These are phyloP conservation scores for Erebia ligea DNA, from an alignment of 2,888 invertebrate genomes.

Conservation along the genomic window DNA sequence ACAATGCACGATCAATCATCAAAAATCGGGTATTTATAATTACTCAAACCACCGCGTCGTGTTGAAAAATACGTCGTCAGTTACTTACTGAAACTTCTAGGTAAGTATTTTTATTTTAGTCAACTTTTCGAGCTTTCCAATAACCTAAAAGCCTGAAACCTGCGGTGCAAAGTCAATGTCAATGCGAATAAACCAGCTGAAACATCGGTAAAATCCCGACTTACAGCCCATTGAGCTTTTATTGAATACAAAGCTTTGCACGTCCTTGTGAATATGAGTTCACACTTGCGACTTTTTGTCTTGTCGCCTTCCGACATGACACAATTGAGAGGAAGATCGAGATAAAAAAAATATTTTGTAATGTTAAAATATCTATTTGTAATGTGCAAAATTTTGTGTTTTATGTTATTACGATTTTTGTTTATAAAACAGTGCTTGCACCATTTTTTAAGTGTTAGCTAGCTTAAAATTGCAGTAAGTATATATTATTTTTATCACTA, in stretches of 20 bases:
- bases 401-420: too few species aligned
- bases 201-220: constrained; percentile 2
- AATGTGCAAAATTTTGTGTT: too few species aligned
- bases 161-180: constrained; percentile 12
- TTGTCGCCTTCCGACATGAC: neutral
- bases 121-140: neutral
- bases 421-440: too few species aligned
- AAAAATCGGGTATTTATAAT: too few species aligned
- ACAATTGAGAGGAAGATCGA: neutral
- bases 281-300: neutral
- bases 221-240: constrained; percentile 19
- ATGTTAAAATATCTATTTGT: too few species aligned
- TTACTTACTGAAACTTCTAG: neutral
- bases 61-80: too few species aligned
- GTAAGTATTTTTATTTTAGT: neutral
- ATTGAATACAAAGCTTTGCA: constrained; percentile 21
- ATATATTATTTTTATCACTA: too few species aligned
- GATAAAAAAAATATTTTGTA: too few species aligned
- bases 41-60: too few species aligned
- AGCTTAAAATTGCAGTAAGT: too few species aligned
- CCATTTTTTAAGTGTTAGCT: too few species aligned
- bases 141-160: constrained; percentile 5
- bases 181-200: constrained; percentile 11
- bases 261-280: neutral
- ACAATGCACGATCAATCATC: too few species aligned